Conservation (phyloP, 2,797 vertebrate species). For the Odontamblyopus lacepedii region DNA sequence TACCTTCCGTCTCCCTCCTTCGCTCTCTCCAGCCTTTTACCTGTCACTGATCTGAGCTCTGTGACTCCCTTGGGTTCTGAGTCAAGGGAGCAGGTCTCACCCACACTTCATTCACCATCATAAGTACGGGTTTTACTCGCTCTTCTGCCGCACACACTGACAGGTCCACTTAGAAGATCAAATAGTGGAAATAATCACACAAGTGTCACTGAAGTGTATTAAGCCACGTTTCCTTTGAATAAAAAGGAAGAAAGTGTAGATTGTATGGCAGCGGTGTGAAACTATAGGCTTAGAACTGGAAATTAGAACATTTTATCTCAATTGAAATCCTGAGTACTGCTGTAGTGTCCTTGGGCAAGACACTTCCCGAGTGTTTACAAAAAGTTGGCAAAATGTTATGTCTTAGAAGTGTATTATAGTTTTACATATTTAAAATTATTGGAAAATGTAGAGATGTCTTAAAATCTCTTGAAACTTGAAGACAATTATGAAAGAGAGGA, state of each 20-base stretch:
- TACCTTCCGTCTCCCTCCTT: constrained; percentile 22
- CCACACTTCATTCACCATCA: constrained; percentile 38
- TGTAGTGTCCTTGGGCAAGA: background rate
- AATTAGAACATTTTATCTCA: background rate
- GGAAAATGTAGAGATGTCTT: too few relatives aligned
- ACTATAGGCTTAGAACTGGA: background rate
- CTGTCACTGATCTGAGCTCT: constrained; percentile 41
- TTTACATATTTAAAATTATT: too few relatives aligned
- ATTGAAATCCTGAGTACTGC: background rate
- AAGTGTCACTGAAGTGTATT: background rate
- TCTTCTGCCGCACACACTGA: constrained; percentile 28
- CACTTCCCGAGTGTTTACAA: background rate
- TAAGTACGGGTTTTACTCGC: constrained; percentile 43
- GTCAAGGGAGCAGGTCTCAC: constrained; percentile 39
- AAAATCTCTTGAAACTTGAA: too few relatives aligned
- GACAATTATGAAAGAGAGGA: too few relatives aligned
- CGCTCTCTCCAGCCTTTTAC: constrained; percentile 28
- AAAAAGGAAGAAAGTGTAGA: too few relatives aligned
- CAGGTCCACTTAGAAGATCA: constrained; percentile 7
- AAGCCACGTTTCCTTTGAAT: background rate
- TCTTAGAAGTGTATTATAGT: too few relatives aligned
- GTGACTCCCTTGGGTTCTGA: constrained; percentile 43
- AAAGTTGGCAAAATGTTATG: too few relatives aligned
- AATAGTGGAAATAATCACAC: constrained; percentile 29
- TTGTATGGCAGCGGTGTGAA: background rate